These are phyloP conservation scores for Sandelia bainsii DNA, from an alignment of 2,797 vertebrate genomes.

Conservation along the genomic window DNA sequence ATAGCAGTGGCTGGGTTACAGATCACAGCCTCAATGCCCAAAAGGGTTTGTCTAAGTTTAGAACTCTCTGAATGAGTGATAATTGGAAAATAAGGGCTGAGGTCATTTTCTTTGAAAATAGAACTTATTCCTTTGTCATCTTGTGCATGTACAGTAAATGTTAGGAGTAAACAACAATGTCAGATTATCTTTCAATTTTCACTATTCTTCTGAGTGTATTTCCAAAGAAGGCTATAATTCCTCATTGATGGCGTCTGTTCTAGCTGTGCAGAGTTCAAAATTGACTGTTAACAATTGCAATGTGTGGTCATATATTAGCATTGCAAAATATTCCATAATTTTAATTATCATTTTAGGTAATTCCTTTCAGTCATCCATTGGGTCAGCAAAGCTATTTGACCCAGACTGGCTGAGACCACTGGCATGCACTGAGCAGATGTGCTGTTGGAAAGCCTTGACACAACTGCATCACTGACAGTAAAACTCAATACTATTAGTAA, in stretches of 20 bases:
- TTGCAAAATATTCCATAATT: not conserved
- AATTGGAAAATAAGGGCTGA: constrained; percentile 5
- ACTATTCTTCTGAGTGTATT: no score
- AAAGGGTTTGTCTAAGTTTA: constrained; percentile 37
- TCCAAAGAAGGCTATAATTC: not conserved
- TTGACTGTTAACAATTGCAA: no score
- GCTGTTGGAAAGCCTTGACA: not conserved
- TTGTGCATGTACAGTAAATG: not conserved
- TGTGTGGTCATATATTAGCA: not conserved
- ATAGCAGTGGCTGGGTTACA: constrained; percentile 43
- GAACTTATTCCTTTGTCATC: not conserved
- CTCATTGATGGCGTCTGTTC: not conserved
- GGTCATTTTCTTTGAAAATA: constrained; percentile 5
- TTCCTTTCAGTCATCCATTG: not conserved
- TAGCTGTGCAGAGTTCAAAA: no score
- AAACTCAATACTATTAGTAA: not conserved
- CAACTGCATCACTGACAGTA: not conserved
- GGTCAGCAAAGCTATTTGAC: not conserved
- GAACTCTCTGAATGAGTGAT: constrained; percentile 1
- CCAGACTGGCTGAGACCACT: not conserved
- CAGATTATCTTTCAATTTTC: no score
- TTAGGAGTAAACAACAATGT: not conserved
- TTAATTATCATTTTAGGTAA: not conserved
- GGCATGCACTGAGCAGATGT: not conserved
- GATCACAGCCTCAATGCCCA: constrained; percentile 18